A percentile compares a stretch with the other conserved stretches of the same genome.
phyloP scores from a whole-genome alignment of 2,113 vertebrate genomes.

The Mustela lutreola region DNA sequence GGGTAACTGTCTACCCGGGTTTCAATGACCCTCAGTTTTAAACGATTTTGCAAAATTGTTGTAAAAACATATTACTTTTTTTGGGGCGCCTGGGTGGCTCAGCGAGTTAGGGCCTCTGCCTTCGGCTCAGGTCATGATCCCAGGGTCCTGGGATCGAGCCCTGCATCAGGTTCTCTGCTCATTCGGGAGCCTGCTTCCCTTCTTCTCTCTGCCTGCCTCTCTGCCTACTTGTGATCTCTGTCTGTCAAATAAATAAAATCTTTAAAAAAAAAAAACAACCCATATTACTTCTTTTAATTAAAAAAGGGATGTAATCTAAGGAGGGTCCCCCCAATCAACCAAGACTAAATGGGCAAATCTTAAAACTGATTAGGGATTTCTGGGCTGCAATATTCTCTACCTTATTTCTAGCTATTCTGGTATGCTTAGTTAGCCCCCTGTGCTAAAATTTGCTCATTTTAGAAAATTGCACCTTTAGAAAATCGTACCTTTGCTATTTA shows the following conservation, averaged over 20 bases:
- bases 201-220: too few relatives aligned
- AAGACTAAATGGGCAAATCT: background rate
- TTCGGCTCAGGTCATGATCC: too few relatives aligned
- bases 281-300: background rate
- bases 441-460: conserved; percentile 4
- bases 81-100: too few relatives aligned
- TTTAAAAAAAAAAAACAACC: too few relatives aligned
- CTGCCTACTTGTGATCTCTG: too few relatives aligned
- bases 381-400: background rate
- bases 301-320: background rate
- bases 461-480: conserved; percentile 39
- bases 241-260: too few relatives aligned
- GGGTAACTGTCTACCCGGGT: background rate
- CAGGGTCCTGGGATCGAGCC: too few relatives aligned
- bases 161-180: too few relatives aligned
- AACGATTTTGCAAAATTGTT: conserved; percentile 4
- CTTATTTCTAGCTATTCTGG: background rate
- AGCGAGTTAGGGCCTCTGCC: too few relatives aligned
- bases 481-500: background rate
- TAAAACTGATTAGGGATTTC: background rate
- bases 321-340: background rate
- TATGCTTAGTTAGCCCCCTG: background rate
- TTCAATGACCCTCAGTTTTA: background rate
- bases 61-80: background rate
- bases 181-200: too few relatives aligned